phyloP scores from a whole-genome alignment of 2,113 vertebrate species.

The Saccopteryx bilineata region DNA sequence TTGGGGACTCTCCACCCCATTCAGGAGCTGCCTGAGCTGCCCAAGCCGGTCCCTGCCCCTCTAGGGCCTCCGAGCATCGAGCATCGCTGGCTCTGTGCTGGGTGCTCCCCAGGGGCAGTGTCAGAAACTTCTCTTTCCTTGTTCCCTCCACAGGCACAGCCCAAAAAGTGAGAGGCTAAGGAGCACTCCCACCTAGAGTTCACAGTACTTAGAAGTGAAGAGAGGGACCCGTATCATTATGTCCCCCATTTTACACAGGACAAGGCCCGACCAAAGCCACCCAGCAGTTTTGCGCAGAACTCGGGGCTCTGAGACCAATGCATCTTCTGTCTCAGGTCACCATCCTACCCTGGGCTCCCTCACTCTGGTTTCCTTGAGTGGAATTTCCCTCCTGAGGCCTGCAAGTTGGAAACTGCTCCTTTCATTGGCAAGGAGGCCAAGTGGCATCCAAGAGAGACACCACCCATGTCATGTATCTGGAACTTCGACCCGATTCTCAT shows the following conservation, averaged over 20 bases:
- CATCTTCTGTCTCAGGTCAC: background rate
- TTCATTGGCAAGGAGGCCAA: background rate
- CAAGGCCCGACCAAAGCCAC: background rate
- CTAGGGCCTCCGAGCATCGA: background rate
- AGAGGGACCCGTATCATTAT: fast-evolving
- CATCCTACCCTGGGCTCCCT: background rate
- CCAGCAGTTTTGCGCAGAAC: background rate
- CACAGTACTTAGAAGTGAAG: background rate
- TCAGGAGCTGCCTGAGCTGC: background rate
- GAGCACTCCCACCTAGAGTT: background rate
- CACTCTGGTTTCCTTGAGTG: background rate
- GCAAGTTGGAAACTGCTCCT: fast-evolving
- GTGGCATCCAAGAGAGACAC: background rate
- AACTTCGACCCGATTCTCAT: background rate
- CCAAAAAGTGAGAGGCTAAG: background rate
- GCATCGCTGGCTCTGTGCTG: background rate
- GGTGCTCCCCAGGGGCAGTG: background rate
- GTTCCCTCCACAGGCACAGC: background rate
- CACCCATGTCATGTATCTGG: background rate
- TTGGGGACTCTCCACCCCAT: background rate
- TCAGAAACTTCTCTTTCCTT: background rate
- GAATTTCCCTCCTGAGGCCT: background rate
- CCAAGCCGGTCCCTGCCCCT: background rate
- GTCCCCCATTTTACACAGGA: background rate
- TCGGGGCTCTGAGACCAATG: background rate